Conservation (phyloP, 92 coral and sea anemone genomes). For the Paragorgia papillata region DNA sequence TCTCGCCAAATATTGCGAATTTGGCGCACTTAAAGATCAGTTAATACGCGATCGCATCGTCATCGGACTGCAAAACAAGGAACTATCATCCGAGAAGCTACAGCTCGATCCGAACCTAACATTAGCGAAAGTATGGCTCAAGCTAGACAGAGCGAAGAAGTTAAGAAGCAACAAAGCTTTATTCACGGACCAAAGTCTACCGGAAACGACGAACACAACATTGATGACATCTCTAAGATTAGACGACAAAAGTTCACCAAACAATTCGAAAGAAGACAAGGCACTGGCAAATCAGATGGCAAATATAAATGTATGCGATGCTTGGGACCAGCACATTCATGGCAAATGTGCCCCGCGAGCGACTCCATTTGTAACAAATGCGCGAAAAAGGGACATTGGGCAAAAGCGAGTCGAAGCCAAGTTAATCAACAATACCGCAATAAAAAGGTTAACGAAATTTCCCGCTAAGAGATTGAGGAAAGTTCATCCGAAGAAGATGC, state of each 20-base stretch:
- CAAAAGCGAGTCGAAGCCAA: constrained; percentile 20
- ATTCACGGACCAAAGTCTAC: constrained; percentile 10
- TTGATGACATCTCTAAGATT: not conserved
- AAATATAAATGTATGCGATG: constrained; percentile 24
- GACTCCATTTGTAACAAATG: constrained; percentile 9
- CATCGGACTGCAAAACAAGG: constrained; percentile 2
- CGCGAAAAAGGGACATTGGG: constrained; percentile 11
- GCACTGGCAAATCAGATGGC: constrained; percentile 5
- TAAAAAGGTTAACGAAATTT: not conserved
- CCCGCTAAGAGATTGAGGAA: not conserved
- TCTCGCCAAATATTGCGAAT: constrained; percentile 16
- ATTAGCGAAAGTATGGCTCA: constrained; percentile 9
- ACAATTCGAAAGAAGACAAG: constrained; percentile 22
- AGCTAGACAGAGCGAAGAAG: constrained; percentile 34
- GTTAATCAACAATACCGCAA: not conserved
- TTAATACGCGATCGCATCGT: constrained; percentile 21
- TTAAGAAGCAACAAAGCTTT: constrained; percentile 46
- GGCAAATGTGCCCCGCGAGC: not conserved
- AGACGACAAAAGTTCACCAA: not conserved
- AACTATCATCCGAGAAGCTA: not conserved
- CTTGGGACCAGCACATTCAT: constrained; percentile 5
- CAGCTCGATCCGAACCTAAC: constrained; percentile 3
- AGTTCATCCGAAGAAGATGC: not conserved
- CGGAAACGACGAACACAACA: not conserved
- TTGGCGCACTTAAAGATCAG: constrained; percentile 21